Conservation (phyloP, 2,113 vertebrate genomes). For the Apaloderma vittatum region DNA sequence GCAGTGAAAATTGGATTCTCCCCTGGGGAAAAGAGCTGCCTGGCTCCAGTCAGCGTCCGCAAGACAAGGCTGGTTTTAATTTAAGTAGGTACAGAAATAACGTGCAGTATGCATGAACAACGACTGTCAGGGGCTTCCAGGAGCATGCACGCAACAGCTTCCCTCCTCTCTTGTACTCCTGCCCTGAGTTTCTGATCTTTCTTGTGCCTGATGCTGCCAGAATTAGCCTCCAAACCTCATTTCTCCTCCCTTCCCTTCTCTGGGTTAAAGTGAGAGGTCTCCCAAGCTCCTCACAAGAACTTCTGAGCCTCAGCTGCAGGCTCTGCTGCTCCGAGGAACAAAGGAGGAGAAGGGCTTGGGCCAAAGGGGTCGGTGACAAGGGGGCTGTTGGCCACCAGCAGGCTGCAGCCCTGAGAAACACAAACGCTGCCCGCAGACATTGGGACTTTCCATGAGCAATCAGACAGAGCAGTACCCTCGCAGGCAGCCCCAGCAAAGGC, state of each 20-base stretch:
- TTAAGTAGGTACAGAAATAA: constrained; percentile 67
- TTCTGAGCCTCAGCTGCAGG: neutral
- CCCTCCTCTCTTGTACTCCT: constrained; percentile 49
- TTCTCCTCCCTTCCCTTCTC: constrained; percentile 18
- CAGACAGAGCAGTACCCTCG: neutral
- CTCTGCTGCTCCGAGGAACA: neutral
- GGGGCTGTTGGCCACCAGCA: neutral
- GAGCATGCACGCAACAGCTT: constrained; percentile 59
- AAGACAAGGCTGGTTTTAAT: constrained; percentile 62
- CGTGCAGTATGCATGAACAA: constrained; percentile 41
- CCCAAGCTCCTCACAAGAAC: neutral
- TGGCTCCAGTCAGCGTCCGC: constrained; percentile 45
- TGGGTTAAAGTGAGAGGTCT: neutral
- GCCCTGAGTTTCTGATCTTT: constrained; percentile 21
- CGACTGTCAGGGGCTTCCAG: constrained; percentile 26
- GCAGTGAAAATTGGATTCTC: constrained; percentile 62
- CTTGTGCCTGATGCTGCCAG: constrained; percentile 12
- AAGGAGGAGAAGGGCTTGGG: neutral
- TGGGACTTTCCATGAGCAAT: neutral
- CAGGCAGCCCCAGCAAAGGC: accelerated
- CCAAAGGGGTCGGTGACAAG: neutral
- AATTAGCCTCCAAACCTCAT: constrained; percentile 40
- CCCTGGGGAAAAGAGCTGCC: constrained; percentile 58
- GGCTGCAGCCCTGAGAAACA: neutral
- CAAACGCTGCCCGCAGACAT: neutral